phyloP scores from a whole-genome alignment of 2,888 invertebrate genomes.

The Oscheius sp. region DNA sequence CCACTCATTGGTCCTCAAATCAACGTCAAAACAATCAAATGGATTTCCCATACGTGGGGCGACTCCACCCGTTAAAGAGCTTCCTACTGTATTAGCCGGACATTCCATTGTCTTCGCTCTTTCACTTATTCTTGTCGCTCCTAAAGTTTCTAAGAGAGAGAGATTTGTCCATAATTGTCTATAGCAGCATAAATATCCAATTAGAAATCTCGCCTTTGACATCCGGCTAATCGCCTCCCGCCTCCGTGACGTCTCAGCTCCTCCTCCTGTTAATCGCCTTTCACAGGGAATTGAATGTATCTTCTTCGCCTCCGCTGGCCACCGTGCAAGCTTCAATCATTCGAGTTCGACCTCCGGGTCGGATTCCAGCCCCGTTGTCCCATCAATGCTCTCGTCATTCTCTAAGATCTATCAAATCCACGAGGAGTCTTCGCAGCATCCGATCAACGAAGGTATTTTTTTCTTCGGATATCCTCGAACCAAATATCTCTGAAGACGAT shows the following conservation, averaged over 20 bases:
- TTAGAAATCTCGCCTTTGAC: neutral
- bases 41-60: constrained; percentile 68
- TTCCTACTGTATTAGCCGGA: neutral
- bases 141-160: neutral
- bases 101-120: neutral
- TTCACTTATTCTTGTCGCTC: neutral
- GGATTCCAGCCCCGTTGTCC: constrained; percentile 14
- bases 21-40: constrained; percentile 66
- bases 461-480: neutral
- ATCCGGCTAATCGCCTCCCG: constrained; percentile 11
- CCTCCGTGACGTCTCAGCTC: neutral
- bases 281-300: constrained; percentile 5
- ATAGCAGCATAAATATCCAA: constrained; percentile 8
- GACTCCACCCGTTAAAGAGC: constrained; percentile 26
- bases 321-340: constrained; percentile 12
- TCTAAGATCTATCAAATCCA: neutral
- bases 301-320: neutral
- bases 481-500: neutral
- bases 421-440: constrained; percentile 2
- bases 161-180: too few species aligned
- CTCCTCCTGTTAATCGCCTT: neutral
- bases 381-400: constrained; percentile 20
- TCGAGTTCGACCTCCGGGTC: neutral
- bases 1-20: constrained; percentile 73
- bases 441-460: constrained; percentile 17